These are phyloP conservation scores for Smittia aterrima DNA, from an alignment of 2,888 invertebrate genomes.

Conservation along the genomic window DNA sequence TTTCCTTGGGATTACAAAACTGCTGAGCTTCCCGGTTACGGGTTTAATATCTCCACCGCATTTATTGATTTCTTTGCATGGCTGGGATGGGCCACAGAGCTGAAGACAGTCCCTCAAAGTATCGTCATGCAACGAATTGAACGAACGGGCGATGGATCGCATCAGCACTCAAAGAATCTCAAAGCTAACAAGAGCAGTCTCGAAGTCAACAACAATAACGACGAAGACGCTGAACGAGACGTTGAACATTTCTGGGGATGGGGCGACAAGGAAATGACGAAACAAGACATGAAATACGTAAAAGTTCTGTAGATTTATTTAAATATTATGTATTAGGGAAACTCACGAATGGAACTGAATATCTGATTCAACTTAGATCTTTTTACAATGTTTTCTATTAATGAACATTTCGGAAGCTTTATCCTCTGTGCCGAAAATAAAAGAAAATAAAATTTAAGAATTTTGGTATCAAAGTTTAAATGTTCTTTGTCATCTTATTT, in stretches of 20 bases:
- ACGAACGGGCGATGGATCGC: constrained; percentile 73
- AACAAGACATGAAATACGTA: not conserved
- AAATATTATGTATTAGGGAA: too few species aligned
- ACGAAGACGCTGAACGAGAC: not conserved
- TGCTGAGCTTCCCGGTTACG: constrained; percentile 67
- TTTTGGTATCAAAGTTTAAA: too few species aligned
- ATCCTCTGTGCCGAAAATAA: too few species aligned
- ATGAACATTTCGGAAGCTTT: too few species aligned
- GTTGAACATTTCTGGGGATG: constrained; percentile 8
- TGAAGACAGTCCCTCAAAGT: constrained; percentile 72
- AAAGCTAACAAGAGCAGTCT: not conserved
- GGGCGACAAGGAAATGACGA: constrained; percentile 17
- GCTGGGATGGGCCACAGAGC: constrained; percentile 72
- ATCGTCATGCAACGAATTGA: constrained; percentile 67
- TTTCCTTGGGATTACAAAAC: constrained; percentile 83
- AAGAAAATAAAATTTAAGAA: too few species aligned
- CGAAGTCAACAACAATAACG: not conserved
- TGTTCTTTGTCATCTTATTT: too few species aligned
- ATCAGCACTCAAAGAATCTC: constrained; percentile 46
- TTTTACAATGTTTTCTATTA: too few species aligned
- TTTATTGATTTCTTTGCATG: constrained; percentile 61
- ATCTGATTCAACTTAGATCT: too few species aligned
- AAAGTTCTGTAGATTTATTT: not conserved
- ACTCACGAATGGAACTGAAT: too few species aligned
- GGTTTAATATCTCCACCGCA: constrained; percentile 62